Evolutionary conservation across 2,113 vertebrate species (phyloP).

Genomic region (Ctenodactylus gundi): DNA sequence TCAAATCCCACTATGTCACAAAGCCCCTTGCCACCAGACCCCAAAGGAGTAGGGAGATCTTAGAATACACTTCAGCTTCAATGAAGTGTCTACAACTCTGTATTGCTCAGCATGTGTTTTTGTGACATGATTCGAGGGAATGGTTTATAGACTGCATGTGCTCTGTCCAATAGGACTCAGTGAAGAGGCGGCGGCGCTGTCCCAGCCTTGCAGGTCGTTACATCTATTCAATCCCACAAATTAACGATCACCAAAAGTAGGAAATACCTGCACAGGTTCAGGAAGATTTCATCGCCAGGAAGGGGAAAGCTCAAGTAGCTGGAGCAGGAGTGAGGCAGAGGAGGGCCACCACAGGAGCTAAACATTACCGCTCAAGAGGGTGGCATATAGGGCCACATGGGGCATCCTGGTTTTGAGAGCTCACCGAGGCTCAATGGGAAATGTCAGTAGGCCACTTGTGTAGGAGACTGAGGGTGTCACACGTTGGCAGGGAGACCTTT

Average conservation of each 20-base stretch:
- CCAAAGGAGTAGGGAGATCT: background rate
- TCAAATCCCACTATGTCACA: background rate
- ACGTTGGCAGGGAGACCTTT: background rate
- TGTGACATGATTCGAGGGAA: background rate
- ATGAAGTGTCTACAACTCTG: background rate
- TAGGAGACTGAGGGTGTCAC: background rate
- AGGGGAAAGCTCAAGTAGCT: background rate
- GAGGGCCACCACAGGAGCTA: background rate
- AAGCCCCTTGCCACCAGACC: background rate
- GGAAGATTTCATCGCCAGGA: background rate
- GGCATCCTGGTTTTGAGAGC: background rate
- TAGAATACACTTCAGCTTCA: background rate
- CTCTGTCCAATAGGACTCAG: background rate
- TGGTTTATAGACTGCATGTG: background rate
- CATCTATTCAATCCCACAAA: background rate
- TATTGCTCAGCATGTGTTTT: background rate
- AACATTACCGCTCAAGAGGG: background rate
- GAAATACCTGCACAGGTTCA: background rate
- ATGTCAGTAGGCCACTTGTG: background rate
- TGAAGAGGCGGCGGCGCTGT: background rate
- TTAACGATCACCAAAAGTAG: background rate
- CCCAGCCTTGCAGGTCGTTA: background rate
- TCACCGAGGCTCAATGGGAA: background rate
- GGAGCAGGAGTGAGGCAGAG: background rate
- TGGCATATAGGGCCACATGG: accelerated